Evolutionary conservation across 2,113 vertebrate species (phyloP).

Genomic region (Hippocampus guttulatus): DNA sequence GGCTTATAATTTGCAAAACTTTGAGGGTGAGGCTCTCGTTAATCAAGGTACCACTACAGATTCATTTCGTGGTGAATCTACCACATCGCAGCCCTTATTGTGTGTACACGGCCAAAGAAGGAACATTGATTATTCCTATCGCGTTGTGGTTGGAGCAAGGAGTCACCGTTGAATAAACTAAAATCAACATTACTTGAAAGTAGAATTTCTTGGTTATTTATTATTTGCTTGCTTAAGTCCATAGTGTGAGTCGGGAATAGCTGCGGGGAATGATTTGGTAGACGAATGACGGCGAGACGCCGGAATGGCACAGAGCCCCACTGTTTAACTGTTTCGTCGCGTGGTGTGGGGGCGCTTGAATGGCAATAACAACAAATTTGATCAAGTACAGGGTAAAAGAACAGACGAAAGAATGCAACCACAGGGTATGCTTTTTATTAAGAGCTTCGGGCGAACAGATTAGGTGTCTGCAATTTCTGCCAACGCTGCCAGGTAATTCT

Average conservation of each 20-base stretch:
- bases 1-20: too few species aligned
- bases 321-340: slow-evolving; percentile 50
- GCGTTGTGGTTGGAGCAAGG: neutral
- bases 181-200: neutral
- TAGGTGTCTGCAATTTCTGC: neutral
- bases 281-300: slow-evolving; percentile 1
- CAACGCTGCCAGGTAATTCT: neutral
- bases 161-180: neutral
- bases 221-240: neutral
- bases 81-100: too few species aligned
- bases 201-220: neutral
- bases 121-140: too few species aligned
- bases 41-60: too few species aligned
- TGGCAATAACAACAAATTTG: slow-evolving; percentile 40
- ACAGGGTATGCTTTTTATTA: slow-evolving; percentile 30
- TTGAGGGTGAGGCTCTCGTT: too few species aligned
- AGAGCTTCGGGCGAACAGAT: neutral
- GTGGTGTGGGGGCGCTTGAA: slow-evolving; percentile 25
- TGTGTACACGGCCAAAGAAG: too few species aligned
- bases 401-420: slow-evolving; percentile 33
- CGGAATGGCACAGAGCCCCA: slow-evolving; percentile 34
- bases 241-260: neutral
- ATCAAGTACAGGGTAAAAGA: slow-evolving; percentile 26
- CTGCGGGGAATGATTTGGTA: neutral
- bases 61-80: too few species aligned